Base-by-base conservation (phyloP, 2,797 vertebrate genomes). In the Knipowitschia caucasica region DNA sequence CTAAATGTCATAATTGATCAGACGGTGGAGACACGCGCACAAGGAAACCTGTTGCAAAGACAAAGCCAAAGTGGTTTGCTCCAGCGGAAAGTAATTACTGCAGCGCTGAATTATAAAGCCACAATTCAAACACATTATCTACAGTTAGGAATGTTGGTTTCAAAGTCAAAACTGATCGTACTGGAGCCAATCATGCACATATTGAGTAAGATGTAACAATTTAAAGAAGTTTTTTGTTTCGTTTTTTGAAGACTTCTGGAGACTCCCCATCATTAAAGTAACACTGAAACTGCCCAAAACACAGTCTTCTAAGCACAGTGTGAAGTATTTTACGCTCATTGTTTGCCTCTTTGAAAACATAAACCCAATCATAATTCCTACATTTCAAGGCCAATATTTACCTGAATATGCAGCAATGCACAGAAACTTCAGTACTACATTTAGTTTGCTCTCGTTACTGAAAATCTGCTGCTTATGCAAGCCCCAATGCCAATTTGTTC, bases 1-100 rank as follows among this genome's bases (percentile, higher is more conserved):
- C 54, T 31, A 54, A 62, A 56, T 62, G 58, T 59, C 39, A 56
- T 46, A 67, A 71, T 17, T 64, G 55, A 63, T 33, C 64, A 34
- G 20, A 53, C 5, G 2, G 50, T 36, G 11, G 66, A 38, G 60
- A 61, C 52, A 53, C 42, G 40, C 59, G 53, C 51, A 69, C 64
- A 31, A 44, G 61, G 62, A 53, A 53, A 69, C 62, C 53, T 53
- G 56, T 61, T 53, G 67, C 39, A 38, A 34, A 53, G 43, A 68
- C 66, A 59, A 43, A 67, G 23, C 63, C 43, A 55, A 12, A 49
- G 14, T 44, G 36, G 50, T 79, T 67, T 56, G 52, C 53, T 57
- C 42, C 43, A 30, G 38, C 30, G 53, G 38, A 55, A 7, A 9
- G 20, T 62, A 55, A 63, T 68, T 49, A 60, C 15, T 27, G 29